A percentile compares a stretch with the other conserved stretches of the same genome.
phyloP scores from a whole-genome alignment of 1,140 invertebrate species.

The Drosophila sproati region DNA sequence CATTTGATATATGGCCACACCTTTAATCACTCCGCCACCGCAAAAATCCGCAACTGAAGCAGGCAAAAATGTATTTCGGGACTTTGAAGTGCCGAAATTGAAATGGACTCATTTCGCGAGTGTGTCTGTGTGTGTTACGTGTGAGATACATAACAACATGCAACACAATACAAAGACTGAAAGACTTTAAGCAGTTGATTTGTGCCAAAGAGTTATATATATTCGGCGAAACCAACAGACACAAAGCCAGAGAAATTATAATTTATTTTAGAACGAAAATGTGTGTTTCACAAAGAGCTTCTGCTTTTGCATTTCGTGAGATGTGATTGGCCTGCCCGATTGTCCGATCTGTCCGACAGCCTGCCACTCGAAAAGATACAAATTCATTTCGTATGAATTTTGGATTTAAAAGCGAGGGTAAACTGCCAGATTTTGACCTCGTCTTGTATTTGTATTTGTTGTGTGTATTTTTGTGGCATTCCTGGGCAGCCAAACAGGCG shows the following conservation, averaged over 20 bases:
- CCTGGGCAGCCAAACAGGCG: conserved; percentile 27
- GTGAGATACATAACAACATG: conserved; percentile 6
- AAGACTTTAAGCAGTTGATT: conserved; percentile 76
- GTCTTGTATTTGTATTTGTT: not conserved
- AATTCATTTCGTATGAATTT: conserved; percentile 74
- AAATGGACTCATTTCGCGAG: conserved; percentile 65
- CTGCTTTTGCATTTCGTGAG: conserved; percentile 53
- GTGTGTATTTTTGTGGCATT: conserved; percentile 32
- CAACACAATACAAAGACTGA: conserved; percentile 15
- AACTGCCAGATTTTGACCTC: conserved; percentile 50
- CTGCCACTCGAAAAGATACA: conserved; percentile 46
- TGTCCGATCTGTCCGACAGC: conserved; percentile 17
- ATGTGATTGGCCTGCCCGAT: conserved; percentile 37
- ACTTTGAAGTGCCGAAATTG: conserved; percentile 77
- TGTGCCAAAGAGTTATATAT: conserved; percentile 65
- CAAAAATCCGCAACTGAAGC: conserved; percentile 53
- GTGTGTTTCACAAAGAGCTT: conserved; percentile 69
- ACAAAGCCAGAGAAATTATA: conserved; percentile 60
- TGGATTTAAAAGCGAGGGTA: conserved; percentile 68
- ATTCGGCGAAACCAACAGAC: conserved; percentile 65
- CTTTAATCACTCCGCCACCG: conserved; percentile 81
- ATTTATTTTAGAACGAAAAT: conserved; percentile 76
- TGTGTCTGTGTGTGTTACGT: not conserved
- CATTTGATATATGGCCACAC: conserved; percentile 79
- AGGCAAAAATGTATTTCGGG: conserved; percentile 30